phyloP scores from a whole-genome alignment of 1,140 invertebrate species.

The Stegodyphus dumicola region DNA sequence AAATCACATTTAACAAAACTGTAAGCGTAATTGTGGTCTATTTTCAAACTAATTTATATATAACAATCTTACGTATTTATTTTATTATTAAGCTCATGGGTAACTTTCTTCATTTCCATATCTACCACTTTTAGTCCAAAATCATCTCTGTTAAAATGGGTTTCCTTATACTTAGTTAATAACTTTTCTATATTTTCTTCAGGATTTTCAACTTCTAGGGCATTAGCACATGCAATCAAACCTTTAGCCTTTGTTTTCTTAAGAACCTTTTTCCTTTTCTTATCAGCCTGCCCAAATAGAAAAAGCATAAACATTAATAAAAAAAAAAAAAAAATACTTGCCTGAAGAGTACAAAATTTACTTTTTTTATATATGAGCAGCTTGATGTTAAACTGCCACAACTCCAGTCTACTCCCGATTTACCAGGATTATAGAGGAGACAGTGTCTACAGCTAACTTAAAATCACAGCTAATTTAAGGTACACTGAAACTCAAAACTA shows the following conservation, averaged over 20 bases:
- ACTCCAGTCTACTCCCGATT: too few relatives aligned
- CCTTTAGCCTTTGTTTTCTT: slow-evolving; percentile 75
- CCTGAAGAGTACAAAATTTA: slow-evolving; percentile 81
- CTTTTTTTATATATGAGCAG: slow-evolving; percentile 73
- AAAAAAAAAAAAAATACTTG: slow-evolving; percentile 54
- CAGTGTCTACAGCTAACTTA: too few relatives aligned
- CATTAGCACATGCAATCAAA: slow-evolving; percentile 76
- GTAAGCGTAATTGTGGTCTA: not conserved
- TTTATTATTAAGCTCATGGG: slow-evolving; percentile 88
- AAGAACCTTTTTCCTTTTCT: slow-evolving; percentile 79
- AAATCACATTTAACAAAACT: not conserved
- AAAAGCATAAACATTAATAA: slow-evolving; percentile 4
- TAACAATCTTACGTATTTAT: slow-evolving; percentile 79
- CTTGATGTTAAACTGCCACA: too few relatives aligned
- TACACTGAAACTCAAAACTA: too few relatives aligned
- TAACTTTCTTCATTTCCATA: slow-evolving; percentile 83
- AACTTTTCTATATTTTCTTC: slow-evolving; percentile 70
- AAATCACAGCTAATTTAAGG: too few relatives aligned
- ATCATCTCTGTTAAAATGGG: slow-evolving; percentile 77
- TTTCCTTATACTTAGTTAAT: slow-evolving; percentile 77
- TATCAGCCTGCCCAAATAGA: slow-evolving; percentile 73
- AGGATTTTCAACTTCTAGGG: slow-evolving; percentile 77
- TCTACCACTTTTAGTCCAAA: slow-evolving; percentile 85
- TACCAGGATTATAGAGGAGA: too few relatives aligned
- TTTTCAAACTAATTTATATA: not conserved